Evolutionary conservation across 2,797 vertebrate species (phyloP), one percentile per base, ranked within the genome.

Genomic region (Avahi laniger): DNA sequence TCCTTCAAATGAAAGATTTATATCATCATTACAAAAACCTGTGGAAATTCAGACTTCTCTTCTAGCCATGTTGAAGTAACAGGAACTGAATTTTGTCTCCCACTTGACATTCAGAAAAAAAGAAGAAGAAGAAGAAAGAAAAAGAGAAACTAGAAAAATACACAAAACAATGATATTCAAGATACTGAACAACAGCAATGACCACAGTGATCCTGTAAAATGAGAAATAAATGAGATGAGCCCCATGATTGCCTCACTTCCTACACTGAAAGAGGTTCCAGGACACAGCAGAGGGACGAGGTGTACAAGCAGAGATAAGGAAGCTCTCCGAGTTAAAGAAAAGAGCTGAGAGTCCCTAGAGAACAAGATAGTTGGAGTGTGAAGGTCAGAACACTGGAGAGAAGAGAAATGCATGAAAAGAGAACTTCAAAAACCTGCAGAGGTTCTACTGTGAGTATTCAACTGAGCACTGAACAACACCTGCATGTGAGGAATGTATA

Each of bases 1-100:
- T 75, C 4, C 14, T 85, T 90, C 59, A 88, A 82, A 81, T 54
- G 7, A n/a, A 91, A 81, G 22, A 75, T 79, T 59, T 73, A 46
- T 75, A 28, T 48, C 3, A 61, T 75, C 5, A 48, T 46, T 95
- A 81, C 35, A 59, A 93, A 94, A 48, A 8, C 14, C 20, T 46
- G 35, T 48, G 12, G 35, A 78, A 72, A 91, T 65, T 73, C 35
- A 43, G 41, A 43, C 41, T 43, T 43, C 41, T 43, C 41, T 43
- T 43, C 70, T 54, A 48, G 10, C 10, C 75, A 80, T 72, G 18
- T 67, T 72, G 57, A 17, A 72, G 22, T 46, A 38, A 93, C 17
- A 59, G 20, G 13, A 13, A 69, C 2, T 70, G 11, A 8, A 35
- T 59, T 91, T 75, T 41, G 18, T 38, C 35, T 57, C 50, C 11